Conservation (phyloP, 2,888 invertebrate species). For the Aspidiotus destructor region DNA sequence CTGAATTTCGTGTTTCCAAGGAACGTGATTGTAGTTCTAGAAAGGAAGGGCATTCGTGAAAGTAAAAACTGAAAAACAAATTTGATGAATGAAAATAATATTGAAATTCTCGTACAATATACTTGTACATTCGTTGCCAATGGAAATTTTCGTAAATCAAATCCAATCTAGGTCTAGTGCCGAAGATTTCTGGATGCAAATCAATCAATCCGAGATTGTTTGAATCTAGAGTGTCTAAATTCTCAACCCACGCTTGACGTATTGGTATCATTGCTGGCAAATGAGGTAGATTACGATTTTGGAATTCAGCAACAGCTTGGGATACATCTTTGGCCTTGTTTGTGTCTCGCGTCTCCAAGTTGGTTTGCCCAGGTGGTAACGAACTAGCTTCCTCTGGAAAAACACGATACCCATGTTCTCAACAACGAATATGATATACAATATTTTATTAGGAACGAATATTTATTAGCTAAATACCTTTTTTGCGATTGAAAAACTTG, state of each 20-base stretch:
- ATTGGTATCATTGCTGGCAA: conserved; percentile 4
- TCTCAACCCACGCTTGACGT: conserved; percentile 78
- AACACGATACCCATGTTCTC: too few relatives aligned
- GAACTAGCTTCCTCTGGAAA: too few relatives aligned
- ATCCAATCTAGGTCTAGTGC: conserved; percentile 71
- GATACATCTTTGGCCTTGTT: too few relatives aligned
- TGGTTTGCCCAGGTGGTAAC: too few relatives aligned
- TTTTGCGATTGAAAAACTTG: too few relatives aligned
- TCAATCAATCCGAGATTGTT: conserved; percentile 74
- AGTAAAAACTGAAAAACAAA: not conserved
- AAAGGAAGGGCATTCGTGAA: conserved; percentile 17
- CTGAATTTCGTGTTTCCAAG: conserved; percentile 60
- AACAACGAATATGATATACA: too few relatives aligned
- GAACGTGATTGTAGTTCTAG: conserved; percentile 62
- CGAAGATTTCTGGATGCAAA: conserved; percentile 83
- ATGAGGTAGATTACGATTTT: too few relatives aligned
- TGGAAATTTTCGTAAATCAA: conserved; percentile 71
- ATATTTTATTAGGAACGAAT: too few relatives aligned
- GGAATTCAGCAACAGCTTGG: too few relatives aligned
- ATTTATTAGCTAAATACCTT: too few relatives aligned
- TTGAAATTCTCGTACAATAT: conserved; percentile 51
- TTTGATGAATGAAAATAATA: not conserved
- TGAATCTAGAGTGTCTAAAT: conserved; percentile 62
- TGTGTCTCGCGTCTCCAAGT: too few relatives aligned
- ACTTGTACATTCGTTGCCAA: conserved; percentile 77